Base-by-base conservation (phyloP, 2,113 vertebrate species). In the Oreotrochilus melanogaster region DNA sequence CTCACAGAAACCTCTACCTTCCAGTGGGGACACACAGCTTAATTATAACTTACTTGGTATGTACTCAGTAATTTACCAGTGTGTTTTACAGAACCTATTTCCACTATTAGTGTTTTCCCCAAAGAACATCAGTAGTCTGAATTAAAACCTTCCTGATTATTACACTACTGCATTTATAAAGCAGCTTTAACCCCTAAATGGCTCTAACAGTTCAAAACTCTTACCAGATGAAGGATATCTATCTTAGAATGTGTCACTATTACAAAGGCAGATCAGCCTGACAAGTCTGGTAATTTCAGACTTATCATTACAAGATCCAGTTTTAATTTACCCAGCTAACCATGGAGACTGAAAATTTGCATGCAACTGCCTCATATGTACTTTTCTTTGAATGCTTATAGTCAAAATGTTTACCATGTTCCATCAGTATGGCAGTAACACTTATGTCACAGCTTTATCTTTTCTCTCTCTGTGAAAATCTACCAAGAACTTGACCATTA, bases 1-100 rank as follows among this genome's bases (percentile, higher is more conserved):
- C 47, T 82, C 81, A 61, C 53, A 79, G 70, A 91, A 94, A 92
- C 62, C 78, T 95, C 58, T 48, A 75, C 18, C n/a, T 89, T 89
- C 78, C 74, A 89, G 76, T 25, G 88, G 39, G n/a, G 35, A 78
- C 61, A 2, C 18, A 66, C 39, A 73, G 70, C 78, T 92, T 95
- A 94, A 96, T 93, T 88, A 94, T 16, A 16, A 95, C 66, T 88
- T 89, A 57, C 5, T 75, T 5, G 51, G 35, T 48, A 60, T 0
- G 0, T 35, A 85, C 48, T 64, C 61, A 53, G 62, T 72, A 93
- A 89, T 91, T 89, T 88, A 89, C 35, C 7, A 7, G 33, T 45
- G 60, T 60, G 69, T 48, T 92, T 88, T 87, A 89, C 2, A 91
- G 33, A 84, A 74, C 9, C 17, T 88, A 58, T 56, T 92, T 89